phyloP scores from a whole-genome alignment of 2,888 invertebrate genomes.

The Corythucha ciliata region DNA sequence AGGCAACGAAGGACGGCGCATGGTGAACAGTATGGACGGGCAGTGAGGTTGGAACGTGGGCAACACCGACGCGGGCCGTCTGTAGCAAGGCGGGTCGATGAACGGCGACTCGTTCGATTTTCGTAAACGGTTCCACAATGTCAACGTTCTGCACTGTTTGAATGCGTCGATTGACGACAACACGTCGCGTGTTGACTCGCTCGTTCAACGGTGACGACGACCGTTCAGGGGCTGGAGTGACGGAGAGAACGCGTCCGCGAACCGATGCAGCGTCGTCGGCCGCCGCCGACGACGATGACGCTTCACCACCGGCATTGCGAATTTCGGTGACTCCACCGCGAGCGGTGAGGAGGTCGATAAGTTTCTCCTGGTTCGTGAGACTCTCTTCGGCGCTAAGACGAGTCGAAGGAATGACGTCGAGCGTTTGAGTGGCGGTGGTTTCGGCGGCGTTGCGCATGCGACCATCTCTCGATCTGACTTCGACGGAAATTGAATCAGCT shows the following conservation, averaged over 20 bases:
- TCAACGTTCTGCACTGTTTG: slow-evolving; percentile 52
- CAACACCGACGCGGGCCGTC: slow-evolving; percentile 44
- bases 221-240: slow-evolving; percentile 48
- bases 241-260: slow-evolving; percentile 49
- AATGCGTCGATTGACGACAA: slow-evolving; percentile 52
- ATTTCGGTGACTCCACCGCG: slow-evolving; percentile 38
- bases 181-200: slow-evolving; percentile 46
- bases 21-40: slow-evolving; percentile 20
- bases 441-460: slow-evolving; percentile 33
- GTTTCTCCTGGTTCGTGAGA: slow-evolving; percentile 44
- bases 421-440: slow-evolving; percentile 34
- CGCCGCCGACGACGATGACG: too few species aligned
- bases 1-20: too few species aligned
- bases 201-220: slow-evolving; percentile 42
- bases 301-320: slow-evolving; percentile 10
- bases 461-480: slow-evolving; percentile 36
- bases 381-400: slow-evolving; percentile 41
- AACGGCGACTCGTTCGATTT: slow-evolving; percentile 49
- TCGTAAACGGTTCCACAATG: slow-evolving; percentile 51
- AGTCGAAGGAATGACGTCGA: slow-evolving; percentile 40
- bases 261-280: slow-evolving; percentile 39
- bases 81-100: slow-evolving; percentile 48
- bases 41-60: slow-evolving; percentile 43
- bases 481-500: too few species aligned
- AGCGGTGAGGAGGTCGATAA: slow-evolving; percentile 46